These are phyloP conservation scores for Hystrix brachyura DNA, from an alignment of 2,113 vertebrate genomes.

Conservation along the genomic window DNA sequence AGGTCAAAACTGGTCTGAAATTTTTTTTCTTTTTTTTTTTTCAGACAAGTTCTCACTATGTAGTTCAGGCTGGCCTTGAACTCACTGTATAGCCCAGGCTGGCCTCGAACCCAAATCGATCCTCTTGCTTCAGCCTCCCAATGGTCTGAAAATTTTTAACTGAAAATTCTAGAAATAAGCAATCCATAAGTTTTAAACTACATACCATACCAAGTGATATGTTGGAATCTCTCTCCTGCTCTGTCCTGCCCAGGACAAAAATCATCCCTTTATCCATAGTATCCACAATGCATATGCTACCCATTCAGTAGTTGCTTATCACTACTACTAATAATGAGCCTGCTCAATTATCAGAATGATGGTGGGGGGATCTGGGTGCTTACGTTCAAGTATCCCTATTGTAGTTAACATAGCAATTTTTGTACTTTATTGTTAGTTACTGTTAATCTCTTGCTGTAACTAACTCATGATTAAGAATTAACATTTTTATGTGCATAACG, in stretches of 20 bases:
- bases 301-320: too few relatives aligned
- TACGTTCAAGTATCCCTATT: neutral
- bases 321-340: too few relatives aligned
- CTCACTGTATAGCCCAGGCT: too few relatives aligned
- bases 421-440: neutral
- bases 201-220: neutral
- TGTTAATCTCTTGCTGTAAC: neutral
- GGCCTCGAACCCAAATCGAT: too few relatives aligned
- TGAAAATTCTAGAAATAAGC: neutral
- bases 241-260: neutral
- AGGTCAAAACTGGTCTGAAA: neutral
- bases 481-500: neutral
- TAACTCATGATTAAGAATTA: neutral
- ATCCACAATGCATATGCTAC: too few relatives aligned
- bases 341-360: neutral
- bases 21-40: too few relatives aligned
- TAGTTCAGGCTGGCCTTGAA: too few relatives aligned
- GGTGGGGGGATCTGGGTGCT: neutral
- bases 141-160: neutral
- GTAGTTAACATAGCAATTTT: neutral
- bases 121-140: too few relatives aligned
- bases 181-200: neutral
- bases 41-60: too few relatives aligned
- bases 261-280: neutral
- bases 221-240: too few relatives aligned